A percentile compares a stretch with the other conserved stretches of the same genome.
Conservation (phyloP, 2,113 vertebrate genomes). For the Paramisgurnus dabryanus region DNA sequence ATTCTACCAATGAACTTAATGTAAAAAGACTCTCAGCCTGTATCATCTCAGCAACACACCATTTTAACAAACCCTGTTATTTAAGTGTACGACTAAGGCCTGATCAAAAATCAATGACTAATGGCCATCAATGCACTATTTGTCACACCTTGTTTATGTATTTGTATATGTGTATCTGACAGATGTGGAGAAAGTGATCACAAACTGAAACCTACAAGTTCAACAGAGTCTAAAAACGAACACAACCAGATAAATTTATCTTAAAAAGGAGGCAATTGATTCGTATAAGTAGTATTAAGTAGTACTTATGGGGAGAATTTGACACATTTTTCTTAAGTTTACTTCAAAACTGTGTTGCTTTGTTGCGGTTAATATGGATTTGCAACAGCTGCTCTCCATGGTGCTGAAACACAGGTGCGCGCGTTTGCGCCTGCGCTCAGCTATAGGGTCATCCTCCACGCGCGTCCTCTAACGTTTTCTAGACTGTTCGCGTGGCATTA, state of each 20-base stretch:
- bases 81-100: background rate
- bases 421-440: constrained; percentile 6
- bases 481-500: background rate
- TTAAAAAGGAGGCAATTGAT: background rate
- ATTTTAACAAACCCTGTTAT: background rate
- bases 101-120: background rate
- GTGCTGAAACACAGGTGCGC: constrained; percentile 55
- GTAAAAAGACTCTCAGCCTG: background rate
- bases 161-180: background rate
- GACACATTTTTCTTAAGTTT: background rate
- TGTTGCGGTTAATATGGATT: background rate
- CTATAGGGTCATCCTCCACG: constrained; percentile 25
- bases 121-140: background rate
- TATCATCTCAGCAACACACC: too few relatives aligned
- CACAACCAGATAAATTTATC: background rate
- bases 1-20: background rate
- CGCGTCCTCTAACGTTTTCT: background rate
- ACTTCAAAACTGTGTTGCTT: background rate
- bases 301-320: background rate
- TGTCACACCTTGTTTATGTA: background rate
- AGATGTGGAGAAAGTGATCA: background rate
- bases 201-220: background rate
- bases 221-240: background rate
- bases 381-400: constrained; percentile 57
- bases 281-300: background rate